A percentile compares a stretch with the other conserved stretches of the same genome.
Conservation (phyloP, 2,113 vertebrate species). For the Salvelinus fontinalis region DNA sequence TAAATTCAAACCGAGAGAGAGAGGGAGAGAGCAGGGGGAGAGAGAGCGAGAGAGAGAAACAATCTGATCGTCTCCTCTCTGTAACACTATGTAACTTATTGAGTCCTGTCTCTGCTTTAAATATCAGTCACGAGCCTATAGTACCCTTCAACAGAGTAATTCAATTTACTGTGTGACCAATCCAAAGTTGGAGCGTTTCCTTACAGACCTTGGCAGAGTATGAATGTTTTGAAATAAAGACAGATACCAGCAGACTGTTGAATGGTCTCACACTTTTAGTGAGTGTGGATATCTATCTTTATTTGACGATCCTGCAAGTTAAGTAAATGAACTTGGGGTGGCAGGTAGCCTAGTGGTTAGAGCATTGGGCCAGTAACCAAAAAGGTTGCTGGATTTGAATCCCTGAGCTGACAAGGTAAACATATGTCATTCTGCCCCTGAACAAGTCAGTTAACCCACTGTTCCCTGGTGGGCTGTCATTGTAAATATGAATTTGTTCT, state of each 20-base stretch:
- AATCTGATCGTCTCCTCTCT: neutral
- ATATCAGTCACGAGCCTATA: neutral
- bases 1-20: neutral
- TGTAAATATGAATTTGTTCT: too few species aligned
- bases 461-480: too few species aligned
- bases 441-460: too few species aligned
- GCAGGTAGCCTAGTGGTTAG: too few species aligned
- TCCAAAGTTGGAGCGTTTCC: slow-evolving; percentile 44
- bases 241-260: too few species aligned
- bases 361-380: too few species aligned
- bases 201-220: slow-evolving; percentile 29
- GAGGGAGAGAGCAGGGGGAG: neutral
- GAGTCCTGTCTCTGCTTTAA: slow-evolving; percentile 8
- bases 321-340: neutral
- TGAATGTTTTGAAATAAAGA: slow-evolving; percentile 14
- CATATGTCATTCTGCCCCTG: too few species aligned
- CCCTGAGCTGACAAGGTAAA: too few species aligned
- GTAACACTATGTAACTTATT: neutral
- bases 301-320: neutral
- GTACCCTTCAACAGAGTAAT: slow-evolving; percentile 22
- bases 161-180: slow-evolving; percentile 46
- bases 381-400: too few species aligned
- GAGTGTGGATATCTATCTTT: too few species aligned
- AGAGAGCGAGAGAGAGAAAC: neutral
- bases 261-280: too few species aligned